phyloP scores from a whole-genome alignment of 2,797 vertebrate species.

The Siniperca undulata region DNA sequence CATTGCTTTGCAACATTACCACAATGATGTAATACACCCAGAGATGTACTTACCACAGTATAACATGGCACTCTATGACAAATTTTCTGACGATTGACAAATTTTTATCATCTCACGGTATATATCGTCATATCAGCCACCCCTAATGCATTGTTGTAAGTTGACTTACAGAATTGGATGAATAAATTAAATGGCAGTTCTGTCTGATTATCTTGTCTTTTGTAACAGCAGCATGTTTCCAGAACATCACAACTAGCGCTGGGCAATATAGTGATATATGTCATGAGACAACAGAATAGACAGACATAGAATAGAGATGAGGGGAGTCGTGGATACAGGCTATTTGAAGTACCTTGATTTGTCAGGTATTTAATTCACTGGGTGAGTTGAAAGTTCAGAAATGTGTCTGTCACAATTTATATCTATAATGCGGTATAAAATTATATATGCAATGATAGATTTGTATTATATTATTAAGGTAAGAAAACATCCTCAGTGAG shows the following conservation, averaged over 20 bases:
- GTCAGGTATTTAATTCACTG: conserved; percentile 7
- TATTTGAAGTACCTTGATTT: conserved; percentile 4
- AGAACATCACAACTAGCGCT: not conserved
- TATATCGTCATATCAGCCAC: not conserved
- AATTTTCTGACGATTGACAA: not conserved
- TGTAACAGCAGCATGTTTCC: not conserved
- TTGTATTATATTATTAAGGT: too few relatives aligned
- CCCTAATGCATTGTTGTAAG: not conserved
- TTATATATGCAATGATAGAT: not conserved
- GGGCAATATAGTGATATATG: not conserved
- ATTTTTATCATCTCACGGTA: too few relatives aligned
- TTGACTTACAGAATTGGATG: not conserved
- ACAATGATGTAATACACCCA: not conserved
- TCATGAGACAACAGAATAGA: not conserved
- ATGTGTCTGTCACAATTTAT: not conserved
- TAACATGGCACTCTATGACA: not conserved
- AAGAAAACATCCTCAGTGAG: not conserved
- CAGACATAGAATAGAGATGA: too few relatives aligned
- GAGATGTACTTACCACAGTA: not conserved
- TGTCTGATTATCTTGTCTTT: not conserved
- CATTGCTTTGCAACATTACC: not conserved
- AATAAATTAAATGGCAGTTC: not conserved
- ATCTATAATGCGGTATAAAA: not conserved
- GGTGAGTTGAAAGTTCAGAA: not conserved
- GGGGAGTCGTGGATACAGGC: not conserved